phyloP scores from a whole-genome alignment of 2,888 invertebrate species.

The Hermodice carunculata region DNA sequence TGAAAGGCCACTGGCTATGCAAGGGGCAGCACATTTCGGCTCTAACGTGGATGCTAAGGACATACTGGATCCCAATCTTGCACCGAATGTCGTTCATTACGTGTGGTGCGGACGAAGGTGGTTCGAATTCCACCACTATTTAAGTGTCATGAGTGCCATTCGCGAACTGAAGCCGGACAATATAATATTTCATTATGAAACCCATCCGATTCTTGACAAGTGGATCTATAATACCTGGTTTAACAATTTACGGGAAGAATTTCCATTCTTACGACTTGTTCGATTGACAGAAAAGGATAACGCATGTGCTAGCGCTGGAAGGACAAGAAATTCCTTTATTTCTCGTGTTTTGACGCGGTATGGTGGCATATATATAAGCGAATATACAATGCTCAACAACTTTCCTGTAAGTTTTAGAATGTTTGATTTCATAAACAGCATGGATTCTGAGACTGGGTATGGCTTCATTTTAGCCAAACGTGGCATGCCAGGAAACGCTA shows the following conservation, averaged over 20 bases:
- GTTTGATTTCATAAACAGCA: conserved; percentile 27
- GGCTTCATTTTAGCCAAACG: conserved; percentile 9
- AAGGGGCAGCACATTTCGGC: no score
- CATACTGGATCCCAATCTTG: conserved; percentile 26
- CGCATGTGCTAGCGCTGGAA: conserved; percentile 22
- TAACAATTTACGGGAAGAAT: conserved; percentile 14
- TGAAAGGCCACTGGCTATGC: no score
- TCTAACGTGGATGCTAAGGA: no score
- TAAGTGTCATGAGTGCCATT: conserved; percentile 60
- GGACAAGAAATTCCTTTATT: conserved; percentile 34
- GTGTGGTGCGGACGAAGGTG: conserved; percentile 59
- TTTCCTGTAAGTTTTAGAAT: conserved; percentile 29
- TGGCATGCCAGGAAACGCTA: background rate
- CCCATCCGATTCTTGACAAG: conserved; percentile 45
- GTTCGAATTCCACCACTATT: conserved; percentile 57
- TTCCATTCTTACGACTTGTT: conserved; percentile 32
- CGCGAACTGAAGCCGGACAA: conserved; percentile 54
- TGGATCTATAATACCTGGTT: conserved; percentile 49
- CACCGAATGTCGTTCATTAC: conserved; percentile 47
- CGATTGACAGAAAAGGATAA: conserved; percentile 8
- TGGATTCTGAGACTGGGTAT: background rate
- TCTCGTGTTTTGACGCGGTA: conserved; percentile 35
- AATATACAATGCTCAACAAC: conserved; percentile 39
- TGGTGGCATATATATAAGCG: conserved; percentile 57
- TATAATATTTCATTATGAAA: conserved; percentile 53